phyloP scores from a whole-genome alignment of 2,113 vertebrate genomes.

The Semnornis frantzii region DNA sequence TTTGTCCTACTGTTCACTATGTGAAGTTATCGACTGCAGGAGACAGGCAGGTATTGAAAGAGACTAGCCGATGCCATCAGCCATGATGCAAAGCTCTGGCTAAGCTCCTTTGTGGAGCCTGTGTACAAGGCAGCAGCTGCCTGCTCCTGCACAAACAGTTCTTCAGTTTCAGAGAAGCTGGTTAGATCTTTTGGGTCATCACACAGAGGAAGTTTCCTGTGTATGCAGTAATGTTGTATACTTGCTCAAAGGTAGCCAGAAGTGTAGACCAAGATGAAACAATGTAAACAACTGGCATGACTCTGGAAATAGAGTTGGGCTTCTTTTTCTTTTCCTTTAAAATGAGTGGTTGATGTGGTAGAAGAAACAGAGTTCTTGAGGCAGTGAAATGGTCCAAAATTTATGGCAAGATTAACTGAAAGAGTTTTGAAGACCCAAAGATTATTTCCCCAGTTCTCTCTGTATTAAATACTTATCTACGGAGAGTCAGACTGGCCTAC shows the following conservation, averaged over 20 bases:
- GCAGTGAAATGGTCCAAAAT: neutral
- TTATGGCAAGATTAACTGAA: neutral
- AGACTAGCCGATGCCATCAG: neutral
- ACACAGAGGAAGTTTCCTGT: neutral
- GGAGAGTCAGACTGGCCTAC: neutral
- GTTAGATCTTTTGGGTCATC: neutral
- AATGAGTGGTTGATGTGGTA: neutral
- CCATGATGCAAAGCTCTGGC: neutral
- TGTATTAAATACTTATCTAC: neutral
- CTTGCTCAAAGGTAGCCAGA: neutral
- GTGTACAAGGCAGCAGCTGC: neutral
- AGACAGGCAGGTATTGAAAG: neutral
- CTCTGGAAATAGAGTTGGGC: neutral
- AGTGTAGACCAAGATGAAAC: neutral
- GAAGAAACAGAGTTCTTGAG: neutral
- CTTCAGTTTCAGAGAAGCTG: neutral
- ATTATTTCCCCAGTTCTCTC: neutral
- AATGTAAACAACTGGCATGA: neutral
- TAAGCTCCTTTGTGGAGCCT: neutral
- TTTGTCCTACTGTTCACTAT: neutral
- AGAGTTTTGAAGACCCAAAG: constrained; percentile 10
- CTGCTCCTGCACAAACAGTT: neutral
- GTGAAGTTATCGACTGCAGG: neutral
- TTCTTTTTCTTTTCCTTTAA: accelerated
- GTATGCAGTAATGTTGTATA: neutral